These are phyloP conservation scores for Dryobotodes eremita DNA, from an alignment of 2,888 invertebrate genomes.

Conservation along the genomic window DNA sequence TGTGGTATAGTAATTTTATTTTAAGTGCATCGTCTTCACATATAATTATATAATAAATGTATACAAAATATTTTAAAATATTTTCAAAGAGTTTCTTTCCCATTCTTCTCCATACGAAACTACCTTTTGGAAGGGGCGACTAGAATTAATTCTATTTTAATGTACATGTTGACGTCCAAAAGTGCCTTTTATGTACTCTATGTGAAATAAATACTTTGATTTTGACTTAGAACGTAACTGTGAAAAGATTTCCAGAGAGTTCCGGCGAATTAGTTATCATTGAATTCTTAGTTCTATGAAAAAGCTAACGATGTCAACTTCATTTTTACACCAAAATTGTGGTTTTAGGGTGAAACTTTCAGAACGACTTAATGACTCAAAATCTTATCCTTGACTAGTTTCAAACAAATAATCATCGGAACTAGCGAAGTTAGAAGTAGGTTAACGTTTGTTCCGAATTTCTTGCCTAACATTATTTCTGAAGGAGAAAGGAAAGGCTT, in stretches of 20 bases:
- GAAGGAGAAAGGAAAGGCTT: conserved; percentile 55
- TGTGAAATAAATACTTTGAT: too few relatives aligned
- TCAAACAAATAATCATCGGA: conserved; percentile 46
- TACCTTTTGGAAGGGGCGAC: too few relatives aligned
- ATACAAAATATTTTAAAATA: too few relatives aligned
- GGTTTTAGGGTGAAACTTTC: conserved; percentile 13
- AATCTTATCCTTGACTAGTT: conserved; percentile 53
- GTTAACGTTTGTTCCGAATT: conserved; percentile 63
- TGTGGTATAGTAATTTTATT: too few relatives aligned
- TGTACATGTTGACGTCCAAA: too few relatives aligned
- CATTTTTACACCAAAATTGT: background rate
- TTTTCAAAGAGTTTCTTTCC: too few relatives aligned
- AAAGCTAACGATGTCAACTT: conserved; percentile 13
- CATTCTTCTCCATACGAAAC: too few relatives aligned
- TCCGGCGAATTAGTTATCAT: conserved; percentile 19
- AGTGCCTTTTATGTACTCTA: too few relatives aligned
- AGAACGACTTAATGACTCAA: conserved; percentile 45
- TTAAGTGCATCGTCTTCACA: too few relatives aligned
- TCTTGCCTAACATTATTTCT: conserved; percentile 45
- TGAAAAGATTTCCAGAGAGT: conserved; percentile 8
- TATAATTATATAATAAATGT: too few relatives aligned
- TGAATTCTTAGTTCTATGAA: background rate
- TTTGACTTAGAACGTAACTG: conserved; percentile 26
- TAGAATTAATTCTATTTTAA: too few relatives aligned
- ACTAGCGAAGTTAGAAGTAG: conserved; percentile 63